Base-by-base conservation (phyloP, 2,113 vertebrate species). In the Bathybates hornii region DNA sequence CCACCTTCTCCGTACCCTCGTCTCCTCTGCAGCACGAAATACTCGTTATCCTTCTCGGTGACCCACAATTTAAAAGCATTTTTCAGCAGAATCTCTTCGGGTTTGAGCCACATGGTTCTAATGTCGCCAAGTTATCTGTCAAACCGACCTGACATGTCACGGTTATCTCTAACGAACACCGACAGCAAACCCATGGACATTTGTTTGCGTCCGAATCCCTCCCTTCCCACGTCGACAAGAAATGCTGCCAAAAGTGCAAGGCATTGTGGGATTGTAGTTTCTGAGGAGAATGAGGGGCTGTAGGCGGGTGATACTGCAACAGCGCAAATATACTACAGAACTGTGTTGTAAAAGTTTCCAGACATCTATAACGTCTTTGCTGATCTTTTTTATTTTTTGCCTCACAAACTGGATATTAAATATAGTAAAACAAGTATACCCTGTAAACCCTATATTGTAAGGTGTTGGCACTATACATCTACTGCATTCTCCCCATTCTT, bases 51-150 rank as follows among this genome's bases (percentile, higher is more conserved):
- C 88, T 97, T 97, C 95, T 99, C 98, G 90, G 97, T 98, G 90
- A 98, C 96, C 98, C 98, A 99, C 87, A 99, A 95, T 96, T 98
- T 98, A 68, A 99, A 96, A 13, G 98, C 98, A 95, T 98, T 99
- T 96, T 99, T 99, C 91, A 99, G 96, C 93, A 99, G 95, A 91
- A 98, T 97, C 93, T 98, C 98, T 87, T 99, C 98, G 1, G 98
- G 98, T 96, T 97, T 98, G 90, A 99, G 96, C 98, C 98, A 99
- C 98, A 99, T 99, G 73, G 88, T 91, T 86, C 7, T 81, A 89
- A 92, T 56, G 89, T 89, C 87, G 79, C 61, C 76, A 81, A 82
- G 52, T 53, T 82, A 38, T 82, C 63, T 73, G 1, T 54, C 11
- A 82, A 91, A 93, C 80, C 43, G 87, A 54, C 82, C 86, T 89